Conservation (phyloP, 2,113 vertebrate genomes). For the Perca schrenkii region DNA sequence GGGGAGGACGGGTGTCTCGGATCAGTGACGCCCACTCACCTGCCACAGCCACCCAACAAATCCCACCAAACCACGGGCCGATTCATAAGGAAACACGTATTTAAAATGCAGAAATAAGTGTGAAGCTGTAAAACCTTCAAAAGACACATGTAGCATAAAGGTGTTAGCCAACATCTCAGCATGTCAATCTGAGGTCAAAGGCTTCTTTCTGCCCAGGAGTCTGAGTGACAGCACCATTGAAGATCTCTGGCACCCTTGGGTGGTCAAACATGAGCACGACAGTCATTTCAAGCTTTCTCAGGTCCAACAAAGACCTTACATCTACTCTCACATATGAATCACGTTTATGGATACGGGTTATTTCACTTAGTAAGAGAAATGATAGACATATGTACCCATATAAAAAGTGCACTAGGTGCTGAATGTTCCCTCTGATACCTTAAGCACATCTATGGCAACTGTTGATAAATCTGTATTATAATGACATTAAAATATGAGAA, state of each 20-base stretch:
- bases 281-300: neutral
- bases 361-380: neutral
- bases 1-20: slow-evolving; percentile 14
- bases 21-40: slow-evolving; percentile 72
- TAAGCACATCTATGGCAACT: neutral
- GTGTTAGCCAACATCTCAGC: no score
- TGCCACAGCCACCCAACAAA: slow-evolving; percentile 65
- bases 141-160: neutral
- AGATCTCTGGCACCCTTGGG: slow-evolving; percentile 46
- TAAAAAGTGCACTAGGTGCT: neutral
- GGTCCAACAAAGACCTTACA: neutral
- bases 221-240: neutral
- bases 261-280: slow-evolving; percentile 26
- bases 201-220: neutral
- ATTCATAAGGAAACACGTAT: neutral
- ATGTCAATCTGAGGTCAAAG: neutral
- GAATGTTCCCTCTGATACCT: neutral
- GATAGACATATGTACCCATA: neutral
- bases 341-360: neutral
- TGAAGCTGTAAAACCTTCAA: neutral
- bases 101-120: neutral
- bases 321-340: neutral
- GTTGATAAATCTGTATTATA: neutral
- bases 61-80: slow-evolving; percentile 49
- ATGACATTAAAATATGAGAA: neutral